Percentiles rank a stretch among this genome's conserved stretches.
Evolutionary conservation across 2,888 invertebrate species (phyloP).

Genomic region (Scaptomyza cyrtandrae): DNA sequence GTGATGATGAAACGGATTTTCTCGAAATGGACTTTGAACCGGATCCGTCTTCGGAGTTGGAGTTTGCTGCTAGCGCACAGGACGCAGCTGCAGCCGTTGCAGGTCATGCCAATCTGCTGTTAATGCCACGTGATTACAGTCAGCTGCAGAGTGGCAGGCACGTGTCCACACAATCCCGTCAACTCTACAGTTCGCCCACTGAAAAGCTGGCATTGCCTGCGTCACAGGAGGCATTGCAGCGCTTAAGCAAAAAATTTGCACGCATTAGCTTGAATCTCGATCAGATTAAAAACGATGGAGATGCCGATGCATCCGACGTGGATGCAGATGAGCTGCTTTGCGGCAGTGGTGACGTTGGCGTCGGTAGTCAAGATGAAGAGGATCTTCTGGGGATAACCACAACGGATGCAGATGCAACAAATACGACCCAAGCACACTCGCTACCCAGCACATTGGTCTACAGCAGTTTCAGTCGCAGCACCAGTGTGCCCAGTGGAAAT

Average conservation of each 20-base stretch:
- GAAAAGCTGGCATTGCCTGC: slow-evolving; percentile 65
- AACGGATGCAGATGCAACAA: slow-evolving; percentile 32
- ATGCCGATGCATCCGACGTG: slow-evolving; percentile 45
- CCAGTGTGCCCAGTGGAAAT: slow-evolving; percentile 57
- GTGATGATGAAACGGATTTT: slow-evolving; percentile 84
- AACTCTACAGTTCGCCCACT: slow-evolving; percentile 81
- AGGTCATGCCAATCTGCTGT: slow-evolving; percentile 62
- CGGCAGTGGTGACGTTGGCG: background rate
- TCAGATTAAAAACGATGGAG: slow-evolving; percentile 73
- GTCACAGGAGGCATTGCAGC: slow-evolving; percentile 70
- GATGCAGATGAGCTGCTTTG: slow-evolving; percentile 55
- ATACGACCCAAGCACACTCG: slow-evolving; percentile 65
- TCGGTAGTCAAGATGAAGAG: slow-evolving; percentile 31
- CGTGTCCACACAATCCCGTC: slow-evolving; percentile 64
- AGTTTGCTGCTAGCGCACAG: slow-evolving; percentile 68
- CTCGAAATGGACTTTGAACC: slow-evolving; percentile 85
- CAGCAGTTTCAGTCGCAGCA: slow-evolving; percentile 65
- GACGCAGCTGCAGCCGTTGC: slow-evolving; percentile 23
- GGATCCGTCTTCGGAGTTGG: slow-evolving; percentile 83
- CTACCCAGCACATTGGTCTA: slow-evolving; percentile 73
- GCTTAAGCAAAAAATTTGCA: slow-evolving; percentile 81
- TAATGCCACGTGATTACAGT: slow-evolving; percentile 76
- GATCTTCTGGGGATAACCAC: slow-evolving; percentile 25
- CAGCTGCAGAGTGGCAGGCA: slow-evolving; percentile 69
- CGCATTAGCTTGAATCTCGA: slow-evolving; percentile 82